Conservation (phyloP, 2,888 invertebrate genomes). For the Aethes cnicana region DNA sequence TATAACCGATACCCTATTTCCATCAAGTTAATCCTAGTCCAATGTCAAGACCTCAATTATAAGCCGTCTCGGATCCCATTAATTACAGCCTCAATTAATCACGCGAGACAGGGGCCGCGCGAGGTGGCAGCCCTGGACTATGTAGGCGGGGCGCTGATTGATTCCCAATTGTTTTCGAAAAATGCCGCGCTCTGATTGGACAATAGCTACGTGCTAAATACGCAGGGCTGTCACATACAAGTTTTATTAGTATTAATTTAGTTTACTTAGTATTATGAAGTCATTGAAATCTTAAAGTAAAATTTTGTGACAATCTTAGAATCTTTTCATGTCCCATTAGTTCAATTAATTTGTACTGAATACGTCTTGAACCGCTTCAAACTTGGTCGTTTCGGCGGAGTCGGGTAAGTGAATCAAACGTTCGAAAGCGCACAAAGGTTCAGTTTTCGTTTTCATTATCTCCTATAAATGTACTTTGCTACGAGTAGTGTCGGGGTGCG, state of each 20-base stretch:
- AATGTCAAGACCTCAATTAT: slow-evolving; percentile 16
- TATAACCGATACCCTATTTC: slow-evolving; percentile 10
- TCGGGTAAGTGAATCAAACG: slow-evolving; percentile 30
- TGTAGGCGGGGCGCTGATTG: slow-evolving; percentile 18
- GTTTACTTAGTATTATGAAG: neutral
- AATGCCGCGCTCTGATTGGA: slow-evolving; percentile 17
- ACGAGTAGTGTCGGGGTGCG: slow-evolving; percentile 37
- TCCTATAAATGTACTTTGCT: slow-evolving; percentile 49
- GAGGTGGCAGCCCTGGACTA: slow-evolving; percentile 15
- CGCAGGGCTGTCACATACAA: slow-evolving; percentile 19
- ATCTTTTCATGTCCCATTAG: slow-evolving; percentile 17
- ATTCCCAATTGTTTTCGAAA: slow-evolving; percentile 25
- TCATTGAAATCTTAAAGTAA: too few relatives aligned
- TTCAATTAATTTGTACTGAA: slow-evolving; percentile 11
- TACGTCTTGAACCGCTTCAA: slow-evolving; percentile 21
- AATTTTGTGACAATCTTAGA: slow-evolving; percentile 10
- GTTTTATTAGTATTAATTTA: too few relatives aligned
- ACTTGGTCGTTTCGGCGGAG: slow-evolving; percentile 6
- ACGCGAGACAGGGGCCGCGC: slow-evolving; percentile 7
- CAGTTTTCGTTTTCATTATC: slow-evolving; percentile 59
- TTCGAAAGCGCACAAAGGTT: slow-evolving; percentile 31
- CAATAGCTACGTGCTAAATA: neutral
- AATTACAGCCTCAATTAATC: slow-evolving; percentile 27
- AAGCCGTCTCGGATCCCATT: slow-evolving; percentile 16
- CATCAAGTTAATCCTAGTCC: slow-evolving; percentile 13